A percentile compares a stretch with the other conserved stretches of the same genome.
phyloP scores from a whole-genome alignment of 2,113 vertebrate genomes.

The Taxidea taxus region DNA sequence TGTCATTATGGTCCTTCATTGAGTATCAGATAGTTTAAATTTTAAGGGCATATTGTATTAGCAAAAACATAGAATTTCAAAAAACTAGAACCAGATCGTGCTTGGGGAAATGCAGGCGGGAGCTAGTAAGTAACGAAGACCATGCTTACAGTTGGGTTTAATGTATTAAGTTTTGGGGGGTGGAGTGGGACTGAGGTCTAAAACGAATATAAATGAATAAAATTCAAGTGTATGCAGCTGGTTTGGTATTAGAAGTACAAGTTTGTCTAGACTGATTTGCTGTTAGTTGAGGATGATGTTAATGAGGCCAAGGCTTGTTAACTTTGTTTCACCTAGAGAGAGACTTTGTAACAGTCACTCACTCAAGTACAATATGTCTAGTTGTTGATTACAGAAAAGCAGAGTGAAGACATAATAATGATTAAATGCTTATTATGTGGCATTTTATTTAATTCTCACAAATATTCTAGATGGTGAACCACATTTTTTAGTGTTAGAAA shows the following conservation, averaged over 20 bases:
- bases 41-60: background rate
- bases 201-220: background rate
- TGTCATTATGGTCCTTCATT: background rate
- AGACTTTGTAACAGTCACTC: background rate
- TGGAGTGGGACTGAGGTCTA: background rate
- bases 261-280: background rate
- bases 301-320: background rate
- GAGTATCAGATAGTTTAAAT: background rate
- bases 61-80: background rate
- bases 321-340: slow-evolving; percentile 28
- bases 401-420: background rate
- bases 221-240: background rate
- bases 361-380: background rate
- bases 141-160: background rate
- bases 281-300: background rate
- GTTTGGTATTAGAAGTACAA: background rate
- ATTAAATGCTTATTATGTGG: background rate
- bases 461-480: background rate
- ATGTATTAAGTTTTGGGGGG: background rate
- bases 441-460: background rate
- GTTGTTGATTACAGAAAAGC: background rate
- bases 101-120: background rate
- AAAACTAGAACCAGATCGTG: background rate
- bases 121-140: background rate
- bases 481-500: background rate